Evolutionary conservation across 2,797 vertebrate species (phyloP), one percentile per base, ranked within the genome.

Genomic region (Tenualosa ilisha): DNA sequence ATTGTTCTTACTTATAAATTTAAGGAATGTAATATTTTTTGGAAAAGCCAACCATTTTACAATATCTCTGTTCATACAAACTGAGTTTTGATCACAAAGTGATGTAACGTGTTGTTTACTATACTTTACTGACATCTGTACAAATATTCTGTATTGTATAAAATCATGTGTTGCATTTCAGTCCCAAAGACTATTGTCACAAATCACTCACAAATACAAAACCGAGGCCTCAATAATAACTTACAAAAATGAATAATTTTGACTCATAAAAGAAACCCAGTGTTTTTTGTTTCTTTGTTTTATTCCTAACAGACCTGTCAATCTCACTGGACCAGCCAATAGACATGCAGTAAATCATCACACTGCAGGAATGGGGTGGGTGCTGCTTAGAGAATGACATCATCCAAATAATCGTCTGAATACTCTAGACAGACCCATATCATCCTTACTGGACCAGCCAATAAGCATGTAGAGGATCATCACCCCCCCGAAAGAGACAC

Each of bases 321-420:
- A 46, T 40, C 37, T 22, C 22, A 79, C 37, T 46, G 72, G 72
- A 79, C 40, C 17, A 43, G 72, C 72, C 72, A 79, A 46, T 79
- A 72, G 40, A 1, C 13, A 24, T 72, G 12, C n/a, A 72, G 68
- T 17, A 68, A 12, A 63, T 7, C 22, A 53, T 15, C 51, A 65
- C n/a, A 3, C 2, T 12, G 61, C 12, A 72, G 65, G 72, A 83
- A 82, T 86, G 87, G 85, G 87, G 84, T 50, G 68, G 46, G 20
- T 13, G 6, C 0, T 56, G 6, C 91, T 79, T 89, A 95, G 61
- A 94, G 90, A 61, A 81, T 53, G 56, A 91, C 92, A 88, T 95
- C 94, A 53, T 15, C 51, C 89, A 94, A 3, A 53, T 53, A 53
- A 53, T 65, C 13, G 3, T 51, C 12, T 51, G 50, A 11, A 2